Conservation (phyloP, 2,797 vertebrate species). For the Pangasius mekongensis region DNA sequence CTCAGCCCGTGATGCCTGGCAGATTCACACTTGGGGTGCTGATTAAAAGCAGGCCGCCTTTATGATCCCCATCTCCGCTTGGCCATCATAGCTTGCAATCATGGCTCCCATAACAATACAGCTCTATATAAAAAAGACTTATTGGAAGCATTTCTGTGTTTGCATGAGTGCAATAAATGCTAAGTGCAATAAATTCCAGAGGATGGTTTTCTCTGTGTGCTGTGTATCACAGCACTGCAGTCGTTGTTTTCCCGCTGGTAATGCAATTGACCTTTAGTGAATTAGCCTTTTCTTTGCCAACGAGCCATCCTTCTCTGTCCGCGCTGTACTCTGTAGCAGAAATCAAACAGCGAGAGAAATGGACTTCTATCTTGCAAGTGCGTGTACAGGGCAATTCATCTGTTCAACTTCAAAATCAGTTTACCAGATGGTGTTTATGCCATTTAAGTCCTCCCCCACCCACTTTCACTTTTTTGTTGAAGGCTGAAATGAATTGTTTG, state of each 20-base stretch:
- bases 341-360: slow-evolving; percentile 66
- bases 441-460: slow-evolving; percentile 65
- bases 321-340: slow-evolving; percentile 61
- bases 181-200: slow-evolving; percentile 62
- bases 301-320: slow-evolving; percentile 64
- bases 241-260: slow-evolving; percentile 65
- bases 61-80: slow-evolving; percentile 63
- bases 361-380: slow-evolving; percentile 58
- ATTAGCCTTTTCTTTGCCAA: slow-evolving; percentile 65
- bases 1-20: slow-evolving; percentile 26
- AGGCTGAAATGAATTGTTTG: slow-evolving; percentile 68
- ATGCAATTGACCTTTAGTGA: slow-evolving; percentile 71
- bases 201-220: slow-evolving; percentile 59
- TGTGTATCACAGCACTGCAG: slow-evolving; percentile 60
- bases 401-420: slow-evolving; percentile 66
- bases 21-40: slow-evolving; percentile 54
- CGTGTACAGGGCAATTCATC: slow-evolving; percentile 60
- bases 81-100: slow-evolving; percentile 57
- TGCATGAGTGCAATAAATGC: slow-evolving; percentile 59
- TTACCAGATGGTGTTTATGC: slow-evolving; percentile 73
- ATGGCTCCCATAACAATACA: slow-evolving; percentile 61
- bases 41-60: slow-evolving; percentile 62
- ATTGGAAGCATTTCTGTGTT: slow-evolving; percentile 61
- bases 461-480: slow-evolving; percentile 46
- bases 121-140: slow-evolving; percentile 66